Percentiles rank a stretch among this genome's conserved stretches.
phyloP scores from a whole-genome alignment of 2,888 invertebrate species.

The Unio delphinus region DNA sequence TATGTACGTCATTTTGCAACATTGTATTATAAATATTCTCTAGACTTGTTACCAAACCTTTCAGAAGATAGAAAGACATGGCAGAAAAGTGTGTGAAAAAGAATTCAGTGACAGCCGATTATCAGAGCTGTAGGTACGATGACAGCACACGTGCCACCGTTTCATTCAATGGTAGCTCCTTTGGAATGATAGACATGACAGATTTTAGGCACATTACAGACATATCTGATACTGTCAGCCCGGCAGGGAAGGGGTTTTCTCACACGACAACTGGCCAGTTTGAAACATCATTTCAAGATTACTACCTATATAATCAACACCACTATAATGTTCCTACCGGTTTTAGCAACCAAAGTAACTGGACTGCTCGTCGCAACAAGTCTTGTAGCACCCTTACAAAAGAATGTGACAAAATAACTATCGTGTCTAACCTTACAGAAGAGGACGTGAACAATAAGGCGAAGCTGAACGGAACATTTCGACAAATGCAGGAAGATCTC shows the following conservation, averaged over 20 bases:
- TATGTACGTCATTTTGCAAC: too few species aligned
- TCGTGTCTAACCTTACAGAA: constrained; percentile 12
- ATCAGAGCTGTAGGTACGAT: constrained; percentile 68
- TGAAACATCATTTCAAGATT: constrained; percentile 35
- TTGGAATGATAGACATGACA: constrained; percentile 44
- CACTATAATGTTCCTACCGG: constrained; percentile 25
- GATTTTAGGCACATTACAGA: constrained; percentile 61
- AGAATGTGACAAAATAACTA: too few species aligned
- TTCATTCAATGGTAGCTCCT: constrained; percentile 23
- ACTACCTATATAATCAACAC: constrained; percentile 41
- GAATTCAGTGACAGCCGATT: constrained; percentile 68
- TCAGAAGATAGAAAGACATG: background rate
- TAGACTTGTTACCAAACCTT: too few species aligned
- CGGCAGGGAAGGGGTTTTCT: constrained; percentile 36
- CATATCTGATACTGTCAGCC: constrained; percentile 51
- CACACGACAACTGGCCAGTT: constrained; percentile 21
- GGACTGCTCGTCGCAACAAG: too few species aligned
- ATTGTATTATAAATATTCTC: too few species aligned
- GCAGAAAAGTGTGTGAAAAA: background rate
- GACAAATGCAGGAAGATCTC: constrained; percentile 9
- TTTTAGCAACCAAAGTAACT: constrained; percentile 2
- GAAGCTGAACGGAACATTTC: constrained; percentile 2
- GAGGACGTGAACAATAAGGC: constrained; percentile 7
- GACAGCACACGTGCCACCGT: constrained; percentile 21
- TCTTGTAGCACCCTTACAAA: too few species aligned